Conservation (phyloP, 2,113 vertebrate species). For the Vicugna pacos region DNA sequence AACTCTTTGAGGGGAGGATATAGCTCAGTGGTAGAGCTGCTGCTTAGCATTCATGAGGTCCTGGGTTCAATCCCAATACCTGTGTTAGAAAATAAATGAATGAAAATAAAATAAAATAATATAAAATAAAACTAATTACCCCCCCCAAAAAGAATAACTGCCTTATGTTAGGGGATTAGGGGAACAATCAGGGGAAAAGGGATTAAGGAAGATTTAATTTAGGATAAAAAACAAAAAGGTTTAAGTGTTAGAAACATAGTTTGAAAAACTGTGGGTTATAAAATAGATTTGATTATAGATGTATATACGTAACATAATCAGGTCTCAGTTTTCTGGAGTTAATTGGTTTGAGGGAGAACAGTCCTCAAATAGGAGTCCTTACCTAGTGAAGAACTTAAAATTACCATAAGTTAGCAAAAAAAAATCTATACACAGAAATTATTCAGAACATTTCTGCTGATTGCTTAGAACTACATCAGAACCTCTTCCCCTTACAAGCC, state of each 20-base stretch:
- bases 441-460: background rate
- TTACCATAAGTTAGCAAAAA: background rate
- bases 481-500: background rate
- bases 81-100: too few relatives aligned
- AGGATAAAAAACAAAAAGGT: background rate
- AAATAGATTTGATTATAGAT: background rate
- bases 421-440: background rate
- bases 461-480: background rate
- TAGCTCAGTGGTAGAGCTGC: too few relatives aligned
- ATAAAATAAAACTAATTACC: too few relatives aligned
- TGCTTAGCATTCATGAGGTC: too few relatives aligned
- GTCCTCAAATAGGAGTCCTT: background rate
- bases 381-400: conserved; percentile 26
- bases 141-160: background rate
- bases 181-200: background rate
- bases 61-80: too few relatives aligned
- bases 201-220: background rate
- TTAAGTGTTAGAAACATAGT: conserved; percentile 18
- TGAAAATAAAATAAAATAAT: too few relatives aligned
- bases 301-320: background rate
- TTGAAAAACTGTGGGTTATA: conserved; percentile 55
- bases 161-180: background rate
- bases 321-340: background rate
- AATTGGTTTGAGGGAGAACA: background rate
- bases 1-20: too few relatives aligned